Evolutionary conservation across 2,797 vertebrate species (phyloP), one percentile per base, ranked within the genome.

Genomic region (Euphonia xanthogaster): DNA sequence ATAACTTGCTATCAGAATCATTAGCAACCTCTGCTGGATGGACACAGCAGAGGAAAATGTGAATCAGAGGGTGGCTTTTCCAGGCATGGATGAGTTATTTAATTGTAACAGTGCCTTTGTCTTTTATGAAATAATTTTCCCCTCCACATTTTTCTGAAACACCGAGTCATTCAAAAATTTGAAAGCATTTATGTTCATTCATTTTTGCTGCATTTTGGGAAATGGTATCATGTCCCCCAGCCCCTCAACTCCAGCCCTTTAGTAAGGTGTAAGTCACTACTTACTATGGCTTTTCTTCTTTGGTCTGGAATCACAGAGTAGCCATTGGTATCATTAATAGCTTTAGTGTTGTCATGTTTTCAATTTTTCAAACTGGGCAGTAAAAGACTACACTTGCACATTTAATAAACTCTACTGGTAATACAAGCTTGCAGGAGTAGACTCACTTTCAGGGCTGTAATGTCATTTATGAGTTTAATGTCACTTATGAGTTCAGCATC

Each of bases 241-340:
- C 3, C 21, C 40, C 18, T 47, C 3, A n/a, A 12, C 6, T 8
- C 2, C 28, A 21, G 3, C 18, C 16, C 20, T 13, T 73, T 28
- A 13, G 4, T 19, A 84, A 61, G 17, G 17, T 48, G 35, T 35
- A 42, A 57, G 31, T 22, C 25, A 57, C 24, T 28, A 14, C 3
- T 81, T 60, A 6, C 9, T 23, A 12, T 2, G 14, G 17, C 2
- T 76, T 65, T 72, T n/a, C 24, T 80, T 53, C 31, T 72, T 54
- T 33, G 7, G 4, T 70, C 21, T 11, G 1, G 37, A 84, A 65
- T 30, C 35, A 65, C 2, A 1, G 47, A 1, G 0, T 58, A 44
- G 44, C 16, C 31, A 25, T 7, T 35, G 39, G 23, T 31, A 62
- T 39, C 14, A 24, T 54, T 55, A 72, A 42, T 7, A 77, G 37